These are phyloP conservation scores for Eretmocerus hayati DNA, from an alignment of 2,888 invertebrate genomes.

Conservation along the genomic window DNA sequence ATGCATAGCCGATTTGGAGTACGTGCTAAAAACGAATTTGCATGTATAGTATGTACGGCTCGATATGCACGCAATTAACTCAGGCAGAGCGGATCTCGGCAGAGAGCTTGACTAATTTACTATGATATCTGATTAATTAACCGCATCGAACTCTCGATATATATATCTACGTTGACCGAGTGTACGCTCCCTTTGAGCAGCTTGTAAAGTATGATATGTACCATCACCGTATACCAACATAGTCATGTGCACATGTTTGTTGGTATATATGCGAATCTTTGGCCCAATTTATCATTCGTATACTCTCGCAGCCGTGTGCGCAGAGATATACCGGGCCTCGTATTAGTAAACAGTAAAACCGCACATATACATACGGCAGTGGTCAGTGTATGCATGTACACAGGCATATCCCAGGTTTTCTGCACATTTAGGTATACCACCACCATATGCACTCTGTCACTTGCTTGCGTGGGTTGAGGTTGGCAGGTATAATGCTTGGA, in stretches of 20 bases:
- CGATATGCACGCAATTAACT: neutral
- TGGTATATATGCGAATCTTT: too few species aligned
- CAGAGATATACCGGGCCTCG: too few species aligned
- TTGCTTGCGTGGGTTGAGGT: neutral
- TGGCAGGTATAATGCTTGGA: conserved; percentile 43
- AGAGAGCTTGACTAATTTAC: conserved; percentile 20
- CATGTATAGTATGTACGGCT: too few species aligned
- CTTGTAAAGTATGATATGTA: too few species aligned
- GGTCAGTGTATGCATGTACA: too few species aligned
- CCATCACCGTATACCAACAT: too few species aligned
- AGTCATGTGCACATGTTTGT: too few species aligned
- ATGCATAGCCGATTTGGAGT: conserved; percentile 20
- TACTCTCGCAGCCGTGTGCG: neutral
- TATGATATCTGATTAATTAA: conserved; percentile 46
- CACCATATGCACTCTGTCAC: conserved; percentile 9
- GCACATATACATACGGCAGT: too few species aligned
- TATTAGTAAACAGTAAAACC: too few species aligned
- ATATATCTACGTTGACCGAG: neutral
- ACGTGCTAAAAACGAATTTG: conserved; percentile 20
- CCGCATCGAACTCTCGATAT: conserved; percentile 22
- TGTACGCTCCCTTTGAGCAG: too few species aligned
- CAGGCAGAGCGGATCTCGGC: neutral
- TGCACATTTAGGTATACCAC: neutral
- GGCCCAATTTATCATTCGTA: too few species aligned
- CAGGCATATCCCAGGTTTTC: too few species aligned